Conservation (phyloP, 2,797 vertebrate genomes). For the Enteromius thamalakanensis region DNA sequence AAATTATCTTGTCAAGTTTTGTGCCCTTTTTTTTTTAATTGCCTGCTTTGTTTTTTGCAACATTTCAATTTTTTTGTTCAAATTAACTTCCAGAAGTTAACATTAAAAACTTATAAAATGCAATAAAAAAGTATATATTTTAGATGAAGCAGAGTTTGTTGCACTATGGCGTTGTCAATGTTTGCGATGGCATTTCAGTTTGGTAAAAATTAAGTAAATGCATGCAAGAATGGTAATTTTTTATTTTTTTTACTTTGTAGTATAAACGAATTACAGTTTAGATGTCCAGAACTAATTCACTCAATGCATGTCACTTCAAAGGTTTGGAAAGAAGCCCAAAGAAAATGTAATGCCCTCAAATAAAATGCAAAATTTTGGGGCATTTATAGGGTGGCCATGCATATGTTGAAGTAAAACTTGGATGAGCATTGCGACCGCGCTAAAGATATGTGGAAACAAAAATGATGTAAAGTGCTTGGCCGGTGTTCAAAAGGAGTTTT, state of each 20-base stretch:
- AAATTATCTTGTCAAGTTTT: background rate
- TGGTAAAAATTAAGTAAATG: background rate
- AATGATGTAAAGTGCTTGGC: background rate
- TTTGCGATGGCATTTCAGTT: background rate
- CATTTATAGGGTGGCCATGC: background rate
- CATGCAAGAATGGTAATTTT: background rate
- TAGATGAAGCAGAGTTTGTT: background rate
- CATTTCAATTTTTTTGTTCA: background rate
- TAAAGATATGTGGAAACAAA: background rate
- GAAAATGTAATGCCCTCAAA: background rate
- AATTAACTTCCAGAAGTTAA: background rate
- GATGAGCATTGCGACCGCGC: background rate
- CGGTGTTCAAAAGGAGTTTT: conserved; percentile 13
- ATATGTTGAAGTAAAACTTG: background rate
- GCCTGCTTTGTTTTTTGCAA: background rate
- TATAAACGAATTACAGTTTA: no score
- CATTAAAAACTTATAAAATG: background rate
- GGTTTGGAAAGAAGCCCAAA: background rate
- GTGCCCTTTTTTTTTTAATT: background rate
- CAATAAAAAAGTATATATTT: background rate
- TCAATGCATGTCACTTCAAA: no score
- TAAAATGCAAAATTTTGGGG: background rate
- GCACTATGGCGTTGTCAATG: background rate
- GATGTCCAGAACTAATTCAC: no score
- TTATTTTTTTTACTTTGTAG: background rate